A percentile compares a stretch with the other conserved stretches of the same genome.
Conservation (phyloP, 2,888 invertebrate species). For the Mythimna albipuncta region DNA sequence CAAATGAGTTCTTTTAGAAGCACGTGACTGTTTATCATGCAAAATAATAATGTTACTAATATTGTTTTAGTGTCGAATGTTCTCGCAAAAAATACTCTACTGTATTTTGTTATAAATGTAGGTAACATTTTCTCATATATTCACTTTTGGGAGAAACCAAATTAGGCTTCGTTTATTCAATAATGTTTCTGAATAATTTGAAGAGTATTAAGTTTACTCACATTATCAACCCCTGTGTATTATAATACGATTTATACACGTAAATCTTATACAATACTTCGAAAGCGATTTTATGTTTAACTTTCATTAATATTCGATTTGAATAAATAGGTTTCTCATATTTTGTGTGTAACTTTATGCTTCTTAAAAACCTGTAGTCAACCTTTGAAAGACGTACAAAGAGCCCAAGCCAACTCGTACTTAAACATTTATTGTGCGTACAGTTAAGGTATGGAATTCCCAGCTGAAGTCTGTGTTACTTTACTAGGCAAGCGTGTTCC, state of each 20-base stretch:
- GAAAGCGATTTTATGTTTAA: neutral
- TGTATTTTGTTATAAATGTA: constrained; percentile 10
- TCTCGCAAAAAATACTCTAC: neutral
- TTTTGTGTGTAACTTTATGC: too few relatives aligned
- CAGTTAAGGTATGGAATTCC: too few relatives aligned
- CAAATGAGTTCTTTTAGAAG: constrained; percentile 52
- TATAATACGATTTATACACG: neutral
- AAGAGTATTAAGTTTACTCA: constrained; percentile 12
- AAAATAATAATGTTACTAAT: constrained; percentile 38
- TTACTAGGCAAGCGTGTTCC: too few relatives aligned
- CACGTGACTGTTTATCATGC: constrained; percentile 48
- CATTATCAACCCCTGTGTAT: neutral
- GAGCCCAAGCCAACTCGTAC: too few relatives aligned
- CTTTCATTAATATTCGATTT: neutral
- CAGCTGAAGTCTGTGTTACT: too few relatives aligned
- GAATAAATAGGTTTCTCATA: neutral
- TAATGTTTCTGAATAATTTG: constrained; percentile 21
- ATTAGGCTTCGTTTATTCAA: constrained; percentile 18
- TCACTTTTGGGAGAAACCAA: constrained; percentile 8
- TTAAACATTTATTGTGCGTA: too few relatives aligned
- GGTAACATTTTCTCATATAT: constrained; percentile 17
- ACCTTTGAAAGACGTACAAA: too few relatives aligned
- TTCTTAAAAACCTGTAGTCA: too few relatives aligned
- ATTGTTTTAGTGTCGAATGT: constrained; percentile 32
- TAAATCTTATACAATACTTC: constrained; percentile 11